These are phyloP conservation scores for Diloba caeruleocephala DNA, from an alignment of 2,888 invertebrate genomes.

Conservation along the genomic window DNA sequence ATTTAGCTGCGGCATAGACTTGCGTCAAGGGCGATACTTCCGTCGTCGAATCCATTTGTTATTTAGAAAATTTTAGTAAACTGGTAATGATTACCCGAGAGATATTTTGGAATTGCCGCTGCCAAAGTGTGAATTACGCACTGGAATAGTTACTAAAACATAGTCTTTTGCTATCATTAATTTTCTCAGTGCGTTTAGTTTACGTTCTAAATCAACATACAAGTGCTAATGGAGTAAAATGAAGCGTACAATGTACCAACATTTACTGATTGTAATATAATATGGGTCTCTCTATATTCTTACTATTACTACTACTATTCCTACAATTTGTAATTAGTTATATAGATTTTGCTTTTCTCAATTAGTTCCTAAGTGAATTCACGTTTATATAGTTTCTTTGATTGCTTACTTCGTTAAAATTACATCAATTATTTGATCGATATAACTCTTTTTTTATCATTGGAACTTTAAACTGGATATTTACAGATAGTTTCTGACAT, in stretches of 20 bases:
- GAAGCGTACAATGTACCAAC: slow-evolving; percentile 59
- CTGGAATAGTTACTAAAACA: slow-evolving; percentile 66
- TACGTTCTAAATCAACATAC: slow-evolving; percentile 75
- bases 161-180: slow-evolving; percentile 75
- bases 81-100: slow-evolving; percentile 68
- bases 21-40: slow-evolving; percentile 77
- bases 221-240: slow-evolving; percentile 79
- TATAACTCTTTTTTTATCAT: too few species aligned
- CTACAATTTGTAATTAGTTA: too few species aligned
- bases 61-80: slow-evolving; percentile 77
- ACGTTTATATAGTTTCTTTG: too few species aligned
- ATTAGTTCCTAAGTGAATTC: too few species aligned
- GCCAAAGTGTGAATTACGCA: slow-evolving; percentile 74
- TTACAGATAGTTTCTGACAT: too few species aligned
- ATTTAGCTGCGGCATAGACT: slow-evolving; percentile 60
- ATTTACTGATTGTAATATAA: slow-evolving; percentile 42
- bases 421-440: too few species aligned
- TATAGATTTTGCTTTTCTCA: too few species aligned
- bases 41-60: slow-evolving; percentile 76
- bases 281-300: slow-evolving; percentile 5
- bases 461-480: too few species aligned
- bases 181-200: slow-evolving; percentile 70
- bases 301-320: too few species aligned
- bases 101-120: slow-evolving; percentile 78
- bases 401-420: too few species aligned